phyloP scores from a whole-genome alignment of 2,888 invertebrate species.

The Brachylomia viminalis region DNA sequence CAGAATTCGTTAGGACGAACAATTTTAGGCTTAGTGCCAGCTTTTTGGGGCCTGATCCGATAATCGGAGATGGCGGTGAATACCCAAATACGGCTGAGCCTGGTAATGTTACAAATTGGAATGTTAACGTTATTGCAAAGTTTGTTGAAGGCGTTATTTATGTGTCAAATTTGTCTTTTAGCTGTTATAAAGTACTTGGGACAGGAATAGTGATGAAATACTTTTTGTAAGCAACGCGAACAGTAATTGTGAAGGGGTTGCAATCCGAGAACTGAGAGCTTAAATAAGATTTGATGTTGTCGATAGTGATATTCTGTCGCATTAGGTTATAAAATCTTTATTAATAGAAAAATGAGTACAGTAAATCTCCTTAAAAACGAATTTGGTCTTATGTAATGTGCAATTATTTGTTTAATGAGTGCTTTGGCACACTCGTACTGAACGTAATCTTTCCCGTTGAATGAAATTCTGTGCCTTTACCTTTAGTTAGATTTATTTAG shows the following conservation, averaged over 20 bases:
- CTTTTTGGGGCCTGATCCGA: constrained; percentile 49
- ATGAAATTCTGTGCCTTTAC: neutral
- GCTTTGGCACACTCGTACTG: too few relatives aligned
- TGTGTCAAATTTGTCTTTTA: constrained; percentile 5
- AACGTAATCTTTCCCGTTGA: neutral
- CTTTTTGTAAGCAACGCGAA: neutral
- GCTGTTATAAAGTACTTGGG: neutral
- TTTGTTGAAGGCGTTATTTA: constrained; percentile 30
- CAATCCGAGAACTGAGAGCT: too few relatives aligned
- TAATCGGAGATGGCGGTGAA: constrained; percentile 57
- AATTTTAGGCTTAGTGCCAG: constrained; percentile 56
- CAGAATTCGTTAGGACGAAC: constrained; percentile 53
- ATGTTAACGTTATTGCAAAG: constrained; percentile 54
- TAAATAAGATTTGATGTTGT: neutral
- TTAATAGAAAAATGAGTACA: too few relatives aligned
- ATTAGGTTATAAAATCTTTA: too few relatives aligned
- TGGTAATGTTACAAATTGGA: constrained; percentile 49
- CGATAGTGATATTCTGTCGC: too few relatives aligned
- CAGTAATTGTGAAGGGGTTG: neutral
- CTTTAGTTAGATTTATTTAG: too few relatives aligned
- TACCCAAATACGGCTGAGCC: constrained; percentile 50
- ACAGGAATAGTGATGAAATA: neutral
- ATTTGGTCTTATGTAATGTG: too few relatives aligned
- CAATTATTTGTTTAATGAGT: too few relatives aligned
- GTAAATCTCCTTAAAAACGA: too few relatives aligned